Evolutionary conservation across 35 echinoderm and acorn worm genomes (phyloP), one percentile per base, ranked within the genome.

Genomic region (Apostichopus californicus): DNA sequence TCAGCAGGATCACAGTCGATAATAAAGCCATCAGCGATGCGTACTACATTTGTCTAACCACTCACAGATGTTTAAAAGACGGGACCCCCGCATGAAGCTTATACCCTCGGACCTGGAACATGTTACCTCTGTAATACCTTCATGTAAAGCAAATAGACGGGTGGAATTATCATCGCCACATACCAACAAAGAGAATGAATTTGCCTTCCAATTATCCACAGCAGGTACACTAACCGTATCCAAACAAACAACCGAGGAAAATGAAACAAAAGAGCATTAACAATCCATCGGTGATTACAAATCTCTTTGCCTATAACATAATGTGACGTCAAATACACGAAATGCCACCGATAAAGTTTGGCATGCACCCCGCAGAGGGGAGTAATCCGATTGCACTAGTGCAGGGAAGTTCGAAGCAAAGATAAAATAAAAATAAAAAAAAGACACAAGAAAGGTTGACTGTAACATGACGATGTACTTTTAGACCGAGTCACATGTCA

Each of bases 301-400:
- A 75, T 75, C 71, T 18, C 81, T 11, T 46, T 18, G 55, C 56
- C 54, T 9, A 15, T 60, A 52, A 59, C 81, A 58, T 59, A 17
- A 85, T 23, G 11, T 56, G 81, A 85, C 54, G 55, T 85, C 81
- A 85, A 56, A 5, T 14, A 85, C 54, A 25, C 56, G 21, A 58
- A 59, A 58, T 85, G 81, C 81, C 57, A 85, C 55, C 55, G 58
- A 85, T 85, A 85, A 85, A 3, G 81, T 85, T 85, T 85, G 15
- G 58, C 54, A 3, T 17, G 23, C 57, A 58, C 57, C 81, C 81
- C 14, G 20, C 24, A 24, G 81, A 58, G 54, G 58, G 81, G 8
- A 5, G 17, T 83, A 83, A 83, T 83, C 80, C 55, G 17, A 83
- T 83, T 83, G 64, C 64, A 68, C 64, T 68, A 68, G 18, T 68